Conservation (phyloP, 2,888 invertebrate genomes). For the Crepidodera aurea region DNA sequence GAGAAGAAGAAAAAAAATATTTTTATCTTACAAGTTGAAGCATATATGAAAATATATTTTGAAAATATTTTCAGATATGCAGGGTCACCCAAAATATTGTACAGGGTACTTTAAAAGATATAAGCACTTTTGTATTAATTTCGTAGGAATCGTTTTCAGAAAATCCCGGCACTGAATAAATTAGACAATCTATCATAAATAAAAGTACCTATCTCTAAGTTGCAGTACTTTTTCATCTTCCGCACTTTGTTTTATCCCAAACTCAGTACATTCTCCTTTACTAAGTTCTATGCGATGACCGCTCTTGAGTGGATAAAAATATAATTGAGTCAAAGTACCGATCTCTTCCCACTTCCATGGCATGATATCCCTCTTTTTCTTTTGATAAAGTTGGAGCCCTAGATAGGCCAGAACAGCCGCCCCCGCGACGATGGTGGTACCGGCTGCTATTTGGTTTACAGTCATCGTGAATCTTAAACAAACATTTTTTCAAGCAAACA, state of each 20-base stretch:
- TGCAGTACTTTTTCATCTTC: constrained; percentile 47
- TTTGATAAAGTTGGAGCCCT: constrained; percentile 44
- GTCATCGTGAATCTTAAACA: constrained; percentile 34
- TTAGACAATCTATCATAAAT: too few species aligned
- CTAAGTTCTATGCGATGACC: constrained; percentile 55
- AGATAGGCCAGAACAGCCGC: constrained; percentile 45
- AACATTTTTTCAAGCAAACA: too few species aligned
- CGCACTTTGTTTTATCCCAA: constrained; percentile 51
- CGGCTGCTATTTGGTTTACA: constrained; percentile 30
- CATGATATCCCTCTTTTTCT: constrained; percentile 48
- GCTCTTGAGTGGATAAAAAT: constrained; percentile 59
- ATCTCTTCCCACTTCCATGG: constrained; percentile 56
- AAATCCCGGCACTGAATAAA: too few species aligned
- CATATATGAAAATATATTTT: too few species aligned
- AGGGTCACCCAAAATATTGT: too few species aligned
- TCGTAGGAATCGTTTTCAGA: too few species aligned
- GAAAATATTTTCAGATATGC: too few species aligned
- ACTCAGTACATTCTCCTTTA: constrained; percentile 52
- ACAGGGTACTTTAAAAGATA: too few species aligned
- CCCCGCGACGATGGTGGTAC: constrained; percentile 39
- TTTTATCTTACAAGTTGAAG: too few species aligned
- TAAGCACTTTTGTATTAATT: too few species aligned
- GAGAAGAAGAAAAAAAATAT: too few species aligned
- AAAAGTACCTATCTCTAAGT: constrained; percentile 55
- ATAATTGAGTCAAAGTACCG: constrained; percentile 54